Base-by-base conservation (phyloP, 30 jellyfish, hydroid and myxozoan species). In the Aurelia aurita region DNA sequence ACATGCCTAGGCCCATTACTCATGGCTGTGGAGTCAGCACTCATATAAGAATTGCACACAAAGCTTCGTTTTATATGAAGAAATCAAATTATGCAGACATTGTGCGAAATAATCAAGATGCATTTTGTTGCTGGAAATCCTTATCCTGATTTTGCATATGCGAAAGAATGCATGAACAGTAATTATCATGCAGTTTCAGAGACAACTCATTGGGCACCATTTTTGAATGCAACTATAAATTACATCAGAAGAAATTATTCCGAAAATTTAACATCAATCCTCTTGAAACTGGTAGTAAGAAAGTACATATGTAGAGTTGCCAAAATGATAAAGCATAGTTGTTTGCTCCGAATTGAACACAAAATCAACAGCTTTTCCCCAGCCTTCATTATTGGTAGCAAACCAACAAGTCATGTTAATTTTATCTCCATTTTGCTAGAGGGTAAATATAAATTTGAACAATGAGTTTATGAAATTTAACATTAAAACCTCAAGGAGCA, bases 121-220 rank as follows among this genome's bases (percentile, higher is more conserved):
- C 98, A 4, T 91, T n/a, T 91, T 47, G 96, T 91, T n/a, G 98
- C 98, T 43, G 98, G 98, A 25, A 91, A 91, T 28, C 98, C 98
- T 13, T 91, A 77, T 62, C 98, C 98, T 1, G 98, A 91, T 85
- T 96, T 95, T 31, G 89, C 89, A 86, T 91, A 85, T 61, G 97
- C 98, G 18, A 65, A 84, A 23, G 74, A 86, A 19, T 91, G 98
- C 58, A 85, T 85, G 65, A 87, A 84, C 45, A 89, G 88, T 10
- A 72, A 91, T 23, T 91, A 67, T 62, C 96, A 91, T 57, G 85
- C 72, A 19, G 89, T 91, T 32, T 91, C 98, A 27, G 98, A 91
- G 35, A 90, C 85, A 35, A 85, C 98, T 20, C 98, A 91, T 80
- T 91, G 98, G 98, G 94, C 96, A 26, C 98, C 98, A 18, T 91